Evolutionary conservation across 2,797 vertebrate genomes (phyloP).

Genomic region (Anas acuta): DNA sequence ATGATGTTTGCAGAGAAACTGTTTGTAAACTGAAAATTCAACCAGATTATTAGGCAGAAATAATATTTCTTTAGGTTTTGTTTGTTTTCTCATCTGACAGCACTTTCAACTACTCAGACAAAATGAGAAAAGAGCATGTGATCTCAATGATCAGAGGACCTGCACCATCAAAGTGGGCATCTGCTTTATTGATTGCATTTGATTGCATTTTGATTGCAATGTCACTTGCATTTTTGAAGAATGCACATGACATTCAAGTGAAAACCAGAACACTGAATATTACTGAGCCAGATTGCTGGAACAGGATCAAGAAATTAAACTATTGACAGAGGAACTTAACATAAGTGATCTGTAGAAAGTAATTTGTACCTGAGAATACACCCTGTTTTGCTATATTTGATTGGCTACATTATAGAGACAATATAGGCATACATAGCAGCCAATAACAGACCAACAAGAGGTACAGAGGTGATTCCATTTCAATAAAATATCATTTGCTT

Average conservation of each 20-base stretch:
- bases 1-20: conserved; percentile 4
- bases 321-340: conserved; percentile 23
- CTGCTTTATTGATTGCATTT: neutral
- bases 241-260: conserved; percentile 24
- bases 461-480: neutral
- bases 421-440: neutral
- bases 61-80: neutral
- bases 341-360: neutral
- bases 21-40: conserved; percentile 34
- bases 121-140: conserved; percentile 59
- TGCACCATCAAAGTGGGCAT: conserved; percentile 29
- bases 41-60: neutral
- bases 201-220: too few species aligned
- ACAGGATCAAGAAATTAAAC: neutral
- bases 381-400: neutral
- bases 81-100: conserved; percentile 33
- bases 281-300: conserved; percentile 17
- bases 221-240: conserved; percentile 5
- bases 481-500: neutral
- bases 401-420: neutral
- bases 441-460: neutral
- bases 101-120: conserved; percentile 45
- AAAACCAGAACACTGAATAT: conserved; percentile 34
- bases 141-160: conserved; percentile 30
- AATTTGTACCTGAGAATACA: conserved; percentile 5